phyloP scores from a whole-genome alignment of 2,888 invertebrate species.

The Zonitis immaculata region DNA sequence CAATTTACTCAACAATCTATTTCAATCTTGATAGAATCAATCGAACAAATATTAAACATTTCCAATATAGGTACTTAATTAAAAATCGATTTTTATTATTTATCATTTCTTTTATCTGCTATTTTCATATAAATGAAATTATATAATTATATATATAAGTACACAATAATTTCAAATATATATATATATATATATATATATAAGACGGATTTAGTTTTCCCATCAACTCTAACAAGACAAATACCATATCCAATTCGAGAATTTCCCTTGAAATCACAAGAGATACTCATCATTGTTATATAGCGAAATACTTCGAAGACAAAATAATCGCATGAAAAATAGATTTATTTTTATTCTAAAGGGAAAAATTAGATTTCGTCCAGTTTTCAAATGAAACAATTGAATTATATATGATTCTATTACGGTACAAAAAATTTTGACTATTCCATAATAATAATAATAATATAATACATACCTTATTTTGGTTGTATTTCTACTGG shows the following conservation, averaged over 20 bases:
- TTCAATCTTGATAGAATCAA: neutral
- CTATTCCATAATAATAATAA: too few species aligned
- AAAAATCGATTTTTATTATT: too few species aligned
- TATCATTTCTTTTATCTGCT: too few species aligned
- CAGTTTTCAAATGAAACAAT: too few species aligned
- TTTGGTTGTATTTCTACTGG: slow-evolving; percentile 25
- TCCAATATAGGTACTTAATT: too few species aligned
- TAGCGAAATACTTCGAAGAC: neutral
- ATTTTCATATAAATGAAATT: too few species aligned
- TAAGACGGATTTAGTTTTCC: neutral
- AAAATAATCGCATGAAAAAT: neutral
- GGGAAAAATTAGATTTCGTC: slow-evolving; percentile 25
- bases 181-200: too few species aligned
- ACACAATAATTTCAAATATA: too few species aligned
- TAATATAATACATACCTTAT: too few species aligned
- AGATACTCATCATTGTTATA: neutral
- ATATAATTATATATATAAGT: too few species aligned
- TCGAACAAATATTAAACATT: neutral
- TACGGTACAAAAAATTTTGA: too few species aligned
- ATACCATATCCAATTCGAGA: slow-evolving; percentile 1
- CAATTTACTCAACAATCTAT: neutral
- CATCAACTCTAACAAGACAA: neutral
- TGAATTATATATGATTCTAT: too few species aligned
- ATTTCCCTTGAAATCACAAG: slow-evolving; percentile 3
- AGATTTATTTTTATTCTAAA: neutral